Conservation (phyloP, 2,888 invertebrate species). For the Lissocephala sabroskyi region DNA sequence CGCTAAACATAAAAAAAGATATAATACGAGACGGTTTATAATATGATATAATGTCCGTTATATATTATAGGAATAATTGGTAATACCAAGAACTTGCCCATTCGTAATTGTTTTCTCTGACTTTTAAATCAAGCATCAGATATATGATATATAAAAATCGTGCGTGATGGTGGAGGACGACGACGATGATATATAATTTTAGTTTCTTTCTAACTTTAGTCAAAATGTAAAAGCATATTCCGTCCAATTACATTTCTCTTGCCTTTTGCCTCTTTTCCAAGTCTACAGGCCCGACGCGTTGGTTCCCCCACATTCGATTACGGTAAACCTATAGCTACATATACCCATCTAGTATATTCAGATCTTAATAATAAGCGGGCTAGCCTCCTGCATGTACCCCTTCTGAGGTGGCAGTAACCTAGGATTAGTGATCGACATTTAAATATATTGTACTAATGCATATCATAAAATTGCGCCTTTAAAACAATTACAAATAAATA, state of each 20-base stretch:
- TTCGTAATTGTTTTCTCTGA: no score
- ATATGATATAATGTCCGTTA: conserved; percentile 16
- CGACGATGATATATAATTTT: conserved; percentile 10
- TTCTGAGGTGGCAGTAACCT: no score
- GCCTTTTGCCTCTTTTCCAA: conserved; percentile 25
- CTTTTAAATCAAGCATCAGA: no score
- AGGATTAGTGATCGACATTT: conserved; percentile 30
- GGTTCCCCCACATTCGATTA: no score
- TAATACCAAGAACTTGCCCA: conserved; percentile 6
- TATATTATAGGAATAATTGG: conserved; percentile 9
- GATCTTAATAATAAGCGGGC: no score
- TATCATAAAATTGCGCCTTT: conserved; percentile 72
- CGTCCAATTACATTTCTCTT: conserved; percentile 70
- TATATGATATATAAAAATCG: no score
- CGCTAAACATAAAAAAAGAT: conserved; percentile 20
- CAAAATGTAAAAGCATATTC: conserved; percentile 68
- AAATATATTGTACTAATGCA: conserved; percentile 68
- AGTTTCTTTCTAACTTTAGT: conserved; percentile 40
- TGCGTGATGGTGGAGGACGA: no score
- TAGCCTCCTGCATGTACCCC: no score
- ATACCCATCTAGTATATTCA: conserved; percentile 12
- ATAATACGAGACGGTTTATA: no score
- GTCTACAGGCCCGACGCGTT: no score
- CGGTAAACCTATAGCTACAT: no score
- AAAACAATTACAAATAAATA: conserved; percentile 28